Evolutionary conservation across 2,113 vertebrate genomes (phyloP), one percentile per base, ranked within the genome.

Genomic region (Ramphastos sulfuratus): DNA sequence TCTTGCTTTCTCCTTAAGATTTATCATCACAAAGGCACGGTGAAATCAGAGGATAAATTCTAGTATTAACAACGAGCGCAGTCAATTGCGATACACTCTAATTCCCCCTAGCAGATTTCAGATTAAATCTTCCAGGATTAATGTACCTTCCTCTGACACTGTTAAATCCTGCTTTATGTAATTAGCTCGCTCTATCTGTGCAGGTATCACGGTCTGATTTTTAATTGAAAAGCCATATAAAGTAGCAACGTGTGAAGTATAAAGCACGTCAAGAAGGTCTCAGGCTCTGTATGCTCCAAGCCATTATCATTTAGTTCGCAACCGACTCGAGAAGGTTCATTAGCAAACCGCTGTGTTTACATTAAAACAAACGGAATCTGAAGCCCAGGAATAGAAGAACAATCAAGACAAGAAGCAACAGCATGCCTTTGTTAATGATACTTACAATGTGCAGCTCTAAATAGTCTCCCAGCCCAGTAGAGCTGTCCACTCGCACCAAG

Each of bases 361-460:
- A 46, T 13, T 21, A 50, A 31, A 35, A 59, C 23, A 21, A 83
- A 81, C 63, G 8, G 30, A 56, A 61, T 31, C 21, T 1, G 6
- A 54, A 21, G 6, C 3, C 3, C 27, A 20, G 79, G 46, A 55
- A 61, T 0, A 18, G 4, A 20, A 44, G 33, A 72, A 78, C 31
- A 18, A 15, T 20, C 5, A 23, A 66, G 42, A 55, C 12, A 19
- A 44, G 65, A 46, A 58, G 54, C 55, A 83, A 61, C 4, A 65
- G 19, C 30, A 9, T 4, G 19, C 31, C 17, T 52, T 81, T 46
- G 61, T 78, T 37, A 31, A 64, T 28, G 91, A n/a, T 96, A 99
- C 99, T 99, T 98, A 99, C 99, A 69, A 99, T 99, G 79, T 99
- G 99, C n/a, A 99, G 99, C 95, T 99, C 99, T 96, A 99, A 96